Evolutionary conservation across 2,888 invertebrate genomes (phyloP).

Genomic region (Pteria penguin): DNA sequence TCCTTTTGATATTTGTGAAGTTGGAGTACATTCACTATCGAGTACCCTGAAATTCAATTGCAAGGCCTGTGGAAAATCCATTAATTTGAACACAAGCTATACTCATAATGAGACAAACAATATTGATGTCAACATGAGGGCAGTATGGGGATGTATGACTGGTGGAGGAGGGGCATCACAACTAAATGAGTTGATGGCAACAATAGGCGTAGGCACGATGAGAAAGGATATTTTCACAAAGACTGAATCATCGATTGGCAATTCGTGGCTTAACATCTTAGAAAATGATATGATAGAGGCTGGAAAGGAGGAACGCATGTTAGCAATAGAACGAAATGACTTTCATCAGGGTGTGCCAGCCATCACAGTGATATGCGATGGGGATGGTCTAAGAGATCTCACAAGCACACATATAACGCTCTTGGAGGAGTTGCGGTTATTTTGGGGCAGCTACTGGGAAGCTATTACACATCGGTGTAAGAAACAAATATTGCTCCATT

Average conservation of each 20-base stretch:
- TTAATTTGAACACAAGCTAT: too few species aligned
- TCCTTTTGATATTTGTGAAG: too few species aligned
- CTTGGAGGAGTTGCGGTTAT: conserved; percentile 51
- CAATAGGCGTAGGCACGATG: conserved; percentile 10
- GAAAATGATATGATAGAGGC: conserved; percentile 17
- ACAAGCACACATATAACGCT: too few species aligned
- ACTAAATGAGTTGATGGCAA: conserved; percentile 28
- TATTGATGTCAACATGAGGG: conserved; percentile 37
- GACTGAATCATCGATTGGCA: conserved; percentile 17
- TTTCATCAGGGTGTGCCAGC: conserved; percentile 50
- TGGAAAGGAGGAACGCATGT: conserved; percentile 30
- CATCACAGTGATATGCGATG: conserved; percentile 51
- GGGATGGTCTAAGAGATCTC: conserved; percentile 51
- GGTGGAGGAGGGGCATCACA: conserved; percentile 27
- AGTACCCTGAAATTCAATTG: too few species aligned
- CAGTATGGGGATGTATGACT: conserved; percentile 27
- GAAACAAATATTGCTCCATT: too few species aligned
- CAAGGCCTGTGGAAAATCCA: too few species aligned
- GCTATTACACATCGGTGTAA: conserved; percentile 47
- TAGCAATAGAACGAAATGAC: conserved; percentile 35
- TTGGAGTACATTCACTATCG: too few species aligned
- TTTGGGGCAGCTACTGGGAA: conserved; percentile 42
- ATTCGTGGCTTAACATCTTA: conserved; percentile 14
- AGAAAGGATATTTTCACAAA: conserved; percentile 3
- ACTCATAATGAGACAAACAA: too few species aligned